Conservation (phyloP, 2,888 invertebrate species). For the Diaprepes abbreviatus region DNA sequence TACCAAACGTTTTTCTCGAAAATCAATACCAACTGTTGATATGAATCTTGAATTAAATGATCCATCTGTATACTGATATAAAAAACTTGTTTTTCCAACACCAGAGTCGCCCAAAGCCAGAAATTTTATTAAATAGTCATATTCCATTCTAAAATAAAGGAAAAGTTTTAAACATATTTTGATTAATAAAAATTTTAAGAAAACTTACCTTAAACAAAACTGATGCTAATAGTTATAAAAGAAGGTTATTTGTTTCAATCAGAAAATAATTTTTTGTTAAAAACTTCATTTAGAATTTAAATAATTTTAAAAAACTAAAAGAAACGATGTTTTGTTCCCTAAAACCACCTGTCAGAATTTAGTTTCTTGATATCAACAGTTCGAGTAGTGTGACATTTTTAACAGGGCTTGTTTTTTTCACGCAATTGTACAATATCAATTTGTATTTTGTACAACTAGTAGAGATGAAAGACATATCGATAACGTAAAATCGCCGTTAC, state of each 20-base stretch:
- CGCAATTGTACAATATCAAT: background rate
- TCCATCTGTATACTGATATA: constrained; percentile 96
- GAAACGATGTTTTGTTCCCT: background rate
- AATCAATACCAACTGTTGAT: constrained; percentile 98
- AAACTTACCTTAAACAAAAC: background rate
- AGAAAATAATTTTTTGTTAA: background rate
- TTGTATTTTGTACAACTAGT: too few species aligned
- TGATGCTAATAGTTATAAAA: background rate
- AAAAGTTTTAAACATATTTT: constrained; percentile 1
- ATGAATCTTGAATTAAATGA: constrained; percentile 93
- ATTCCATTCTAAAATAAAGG: constrained; percentile 74
- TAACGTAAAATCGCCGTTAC: too few species aligned
- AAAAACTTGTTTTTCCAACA: constrained; percentile 96
- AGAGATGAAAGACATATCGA: too few species aligned
- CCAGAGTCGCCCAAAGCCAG: constrained; percentile 96
- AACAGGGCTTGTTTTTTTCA: background rate
- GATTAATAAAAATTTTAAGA: background rate
- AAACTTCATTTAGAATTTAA: constrained; percentile 5
- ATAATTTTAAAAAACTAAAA: background rate
- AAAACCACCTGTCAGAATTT: constrained; percentile 19
- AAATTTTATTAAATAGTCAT: constrained; percentile 94
- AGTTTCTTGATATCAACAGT: constrained; percentile 9
- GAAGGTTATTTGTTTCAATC: background rate
- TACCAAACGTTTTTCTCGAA: constrained; percentile 95
- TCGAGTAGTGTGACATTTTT: background rate